Evolutionary conservation across 1,140 invertebrate species (phyloP).

Genomic region (Trachelipus rathkii): DNA sequence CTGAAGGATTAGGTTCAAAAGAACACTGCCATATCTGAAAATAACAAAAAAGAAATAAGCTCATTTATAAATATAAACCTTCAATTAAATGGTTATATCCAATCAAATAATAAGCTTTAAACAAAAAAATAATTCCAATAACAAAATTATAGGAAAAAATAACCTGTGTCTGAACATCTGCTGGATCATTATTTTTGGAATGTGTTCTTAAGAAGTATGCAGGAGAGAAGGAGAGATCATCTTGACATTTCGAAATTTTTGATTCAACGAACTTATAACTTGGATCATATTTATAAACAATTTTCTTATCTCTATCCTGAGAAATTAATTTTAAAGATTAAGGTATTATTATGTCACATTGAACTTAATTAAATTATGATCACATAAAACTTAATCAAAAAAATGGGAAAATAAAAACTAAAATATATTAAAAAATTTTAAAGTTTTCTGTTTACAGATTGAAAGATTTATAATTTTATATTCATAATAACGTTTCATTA

Average conservation of each 20-base stretch:
- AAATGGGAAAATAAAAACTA: no score
- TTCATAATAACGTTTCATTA: no score
- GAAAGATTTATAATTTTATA: no score
- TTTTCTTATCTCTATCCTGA: constrained; percentile 51
- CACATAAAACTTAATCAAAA: no score
- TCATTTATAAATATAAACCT: neutral
- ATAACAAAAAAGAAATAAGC: neutral
- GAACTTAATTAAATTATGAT: no score
- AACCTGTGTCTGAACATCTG: constrained; percentile 50
- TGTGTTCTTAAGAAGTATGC: constrained; percentile 49
- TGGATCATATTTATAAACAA: constrained; percentile 46
- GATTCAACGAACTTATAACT: constrained; percentile 35
- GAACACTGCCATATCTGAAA: constrained; percentile 54
- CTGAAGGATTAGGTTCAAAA: constrained; percentile 52
- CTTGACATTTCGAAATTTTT: constrained; percentile 30
- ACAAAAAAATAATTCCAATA: no score
- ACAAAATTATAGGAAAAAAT: neutral
- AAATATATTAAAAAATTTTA: no score
- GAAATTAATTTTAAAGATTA: no score
- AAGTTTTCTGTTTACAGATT: no score
- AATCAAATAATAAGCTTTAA: neutral
- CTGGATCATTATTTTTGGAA: constrained; percentile 49
- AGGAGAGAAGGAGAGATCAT: constrained; percentile 43
- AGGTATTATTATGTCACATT: no score
- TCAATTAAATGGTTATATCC: neutral